Conservation (phyloP, 2,888 invertebrate genomes). For the Phania funesta region DNA sequence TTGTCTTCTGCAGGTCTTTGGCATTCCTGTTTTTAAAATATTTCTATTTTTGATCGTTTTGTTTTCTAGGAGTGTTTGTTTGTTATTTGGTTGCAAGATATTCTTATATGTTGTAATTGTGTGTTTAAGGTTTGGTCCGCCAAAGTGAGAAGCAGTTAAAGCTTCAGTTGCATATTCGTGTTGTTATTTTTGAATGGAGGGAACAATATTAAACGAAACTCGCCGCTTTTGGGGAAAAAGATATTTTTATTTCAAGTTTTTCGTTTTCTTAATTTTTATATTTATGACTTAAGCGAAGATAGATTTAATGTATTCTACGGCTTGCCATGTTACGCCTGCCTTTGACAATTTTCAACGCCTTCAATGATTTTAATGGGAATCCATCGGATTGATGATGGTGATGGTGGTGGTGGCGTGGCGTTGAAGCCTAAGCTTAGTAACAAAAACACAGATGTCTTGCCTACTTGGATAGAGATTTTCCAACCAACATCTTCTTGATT, state of each 20-base stretch:
- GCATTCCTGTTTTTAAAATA: constrained; percentile 22
- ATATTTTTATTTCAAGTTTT: background rate
- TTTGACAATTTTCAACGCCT: constrained; percentile 67
- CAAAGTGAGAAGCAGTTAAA: constrained; percentile 56
- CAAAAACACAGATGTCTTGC: constrained; percentile 16
- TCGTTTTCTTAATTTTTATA: constrained; percentile 22
- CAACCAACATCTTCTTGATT: constrained; percentile 19
- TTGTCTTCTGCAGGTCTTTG: background rate
- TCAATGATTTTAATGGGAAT: constrained; percentile 40
- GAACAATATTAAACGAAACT: background rate
- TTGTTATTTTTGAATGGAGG: constrained; percentile 1
- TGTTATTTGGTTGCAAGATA: constrained; percentile 33
- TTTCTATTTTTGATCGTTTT: constrained; percentile 23
- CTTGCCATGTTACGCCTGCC: constrained; percentile 66
- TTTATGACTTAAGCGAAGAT: constrained; percentile 46
- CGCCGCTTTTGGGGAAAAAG: constrained; percentile 29
- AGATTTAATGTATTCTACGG: constrained; percentile 35
- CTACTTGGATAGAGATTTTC: constrained; percentile 15
- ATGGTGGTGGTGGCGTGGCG: constrained; percentile 5
- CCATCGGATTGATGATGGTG: constrained; percentile 13
- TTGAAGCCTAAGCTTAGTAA: constrained; percentile 16
- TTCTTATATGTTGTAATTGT: constrained; percentile 9
- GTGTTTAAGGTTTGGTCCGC: constrained; percentile 63
- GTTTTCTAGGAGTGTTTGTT: constrained; percentile 54
- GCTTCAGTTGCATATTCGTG: constrained; percentile 31